Conservation (phyloP, 2,113 vertebrate species). For the Sphaerodactylus townsendi region DNA sequence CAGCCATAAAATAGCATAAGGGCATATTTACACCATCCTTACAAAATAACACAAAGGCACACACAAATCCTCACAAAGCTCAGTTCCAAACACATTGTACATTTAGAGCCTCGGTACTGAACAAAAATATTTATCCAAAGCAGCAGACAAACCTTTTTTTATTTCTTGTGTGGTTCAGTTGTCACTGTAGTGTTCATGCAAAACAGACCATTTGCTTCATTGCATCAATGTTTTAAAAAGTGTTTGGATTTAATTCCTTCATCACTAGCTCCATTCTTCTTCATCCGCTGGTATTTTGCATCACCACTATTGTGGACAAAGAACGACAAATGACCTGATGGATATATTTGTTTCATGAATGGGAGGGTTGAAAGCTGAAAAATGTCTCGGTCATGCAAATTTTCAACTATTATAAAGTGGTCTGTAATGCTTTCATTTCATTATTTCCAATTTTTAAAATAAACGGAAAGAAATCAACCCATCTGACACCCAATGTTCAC, state of each 20-base stretch:
- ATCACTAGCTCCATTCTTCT: conserved; percentile 67
- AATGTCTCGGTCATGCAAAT: conserved; percentile 73
- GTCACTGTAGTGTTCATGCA: conserved; percentile 79
- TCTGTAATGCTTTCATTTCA: conserved; percentile 47
- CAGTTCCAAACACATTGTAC: conserved; percentile 63
- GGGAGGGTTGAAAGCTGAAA: conserved; percentile 53
- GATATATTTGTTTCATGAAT: conserved; percentile 51
- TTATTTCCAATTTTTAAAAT: conserved; percentile 35
- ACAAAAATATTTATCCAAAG: conserved; percentile 71
- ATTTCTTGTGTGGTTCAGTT: conserved; percentile 72
- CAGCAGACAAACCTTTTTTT: conserved; percentile 61
- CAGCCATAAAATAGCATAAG: conserved; percentile 74
- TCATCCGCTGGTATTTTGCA: conserved; percentile 52
- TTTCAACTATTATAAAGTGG: conserved; percentile 62
- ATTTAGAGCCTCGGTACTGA: conserved; percentile 65
- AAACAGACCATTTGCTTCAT: conserved; percentile 77
- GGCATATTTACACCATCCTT: conserved; percentile 79
- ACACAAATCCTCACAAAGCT: conserved; percentile 74
- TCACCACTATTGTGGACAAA: conserved; percentile 56
- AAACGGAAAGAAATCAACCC: not conserved
- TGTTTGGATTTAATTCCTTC: conserved; percentile 57
- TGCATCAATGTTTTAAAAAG: conserved; percentile 73
- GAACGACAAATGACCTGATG: conserved; percentile 49
- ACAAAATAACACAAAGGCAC: conserved; percentile 75
- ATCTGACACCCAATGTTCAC: conserved; percentile 72